Evolutionary conservation across 1,140 invertebrate species (phyloP).

Genomic region (Drosophila simulans): DNA sequence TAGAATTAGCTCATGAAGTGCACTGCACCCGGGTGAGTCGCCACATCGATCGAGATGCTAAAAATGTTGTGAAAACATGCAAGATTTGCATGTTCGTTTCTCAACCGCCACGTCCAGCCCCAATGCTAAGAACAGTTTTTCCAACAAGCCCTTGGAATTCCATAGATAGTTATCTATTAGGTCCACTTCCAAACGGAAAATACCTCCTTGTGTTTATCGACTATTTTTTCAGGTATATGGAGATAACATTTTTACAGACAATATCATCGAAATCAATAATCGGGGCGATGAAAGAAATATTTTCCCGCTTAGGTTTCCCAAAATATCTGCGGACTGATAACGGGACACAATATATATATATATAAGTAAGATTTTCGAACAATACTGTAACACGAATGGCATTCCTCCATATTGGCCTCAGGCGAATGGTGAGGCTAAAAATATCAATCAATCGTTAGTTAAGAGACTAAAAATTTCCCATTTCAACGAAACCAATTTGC

Average conservation of each 20-base stretch:
- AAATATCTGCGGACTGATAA: conserved; percentile 3
- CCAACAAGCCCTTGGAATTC: neutral
- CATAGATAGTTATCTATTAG: neutral
- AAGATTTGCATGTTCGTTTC: neutral
- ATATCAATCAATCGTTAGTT: too few species aligned
- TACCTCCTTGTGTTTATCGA: conserved; percentile 1
- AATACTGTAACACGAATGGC: neutral
- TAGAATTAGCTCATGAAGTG: neutral
- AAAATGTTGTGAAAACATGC: neutral
- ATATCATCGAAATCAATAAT: too few species aligned
- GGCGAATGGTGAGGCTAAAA: neutral
- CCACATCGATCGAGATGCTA: neutral
- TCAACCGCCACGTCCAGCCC: neutral
- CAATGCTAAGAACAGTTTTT: conserved; percentile 13
- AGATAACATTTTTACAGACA: neutral
- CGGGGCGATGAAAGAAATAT: too few species aligned
- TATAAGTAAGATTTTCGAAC: conserved; percentile 8
- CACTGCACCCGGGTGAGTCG: neutral
- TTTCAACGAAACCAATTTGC: too few species aligned
- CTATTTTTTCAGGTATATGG: conserved; percentile 13
- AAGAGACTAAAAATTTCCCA: too few species aligned
- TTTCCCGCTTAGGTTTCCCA: too few species aligned
- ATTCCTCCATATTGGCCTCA: conserved; percentile 4
- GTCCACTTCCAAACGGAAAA: conserved; percentile 6
- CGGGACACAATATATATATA: neutral